Percentiles rank a stretch among this genome's conserved stretches.
phyloP scores from a whole-genome alignment of 35 echinoderm and acorn worm genomes.

The Heliocidaris erythrogramma region DNA sequence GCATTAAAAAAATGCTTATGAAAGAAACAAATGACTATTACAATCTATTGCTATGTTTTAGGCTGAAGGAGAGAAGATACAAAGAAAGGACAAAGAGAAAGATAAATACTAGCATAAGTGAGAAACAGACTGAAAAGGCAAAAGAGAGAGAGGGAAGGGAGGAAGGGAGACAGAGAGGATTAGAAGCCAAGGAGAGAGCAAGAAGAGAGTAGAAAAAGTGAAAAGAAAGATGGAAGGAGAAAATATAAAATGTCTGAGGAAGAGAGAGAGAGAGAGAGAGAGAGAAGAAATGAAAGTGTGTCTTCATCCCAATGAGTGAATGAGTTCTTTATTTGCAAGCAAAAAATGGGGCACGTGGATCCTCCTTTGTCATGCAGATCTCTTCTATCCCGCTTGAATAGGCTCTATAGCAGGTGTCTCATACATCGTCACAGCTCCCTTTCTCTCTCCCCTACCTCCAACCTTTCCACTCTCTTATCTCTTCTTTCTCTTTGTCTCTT shows the following conservation, averaged over 20 bases:
- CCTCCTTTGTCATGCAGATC: constrained; percentile 42
- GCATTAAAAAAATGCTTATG: background rate
- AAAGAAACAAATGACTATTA: background rate
- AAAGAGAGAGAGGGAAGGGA: background rate
- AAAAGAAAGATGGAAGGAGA: background rate
- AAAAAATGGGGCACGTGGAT: constrained; percentile 30
- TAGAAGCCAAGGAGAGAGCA: background rate
- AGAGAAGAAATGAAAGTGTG: background rate
- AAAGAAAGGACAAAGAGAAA: background rate
- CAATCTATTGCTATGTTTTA: no score
- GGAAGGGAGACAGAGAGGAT: background rate
- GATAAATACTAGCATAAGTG: background rate
- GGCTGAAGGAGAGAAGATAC: background rate
- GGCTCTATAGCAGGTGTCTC: constrained; percentile 19
- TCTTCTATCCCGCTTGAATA: no score
- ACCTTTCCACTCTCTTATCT: background rate
- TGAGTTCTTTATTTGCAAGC: background rate
- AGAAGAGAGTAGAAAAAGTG: background rate
- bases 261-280: background rate
- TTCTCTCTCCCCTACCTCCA: background rate
- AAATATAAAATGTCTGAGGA: background rate
- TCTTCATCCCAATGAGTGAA: background rate
- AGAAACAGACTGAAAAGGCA: background rate
- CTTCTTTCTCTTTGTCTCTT: background rate
- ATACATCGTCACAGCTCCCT: constrained; percentile 12